phyloP scores from a whole-genome alignment of 2,113 vertebrate species.

The Callithrix jacchus region DNA sequence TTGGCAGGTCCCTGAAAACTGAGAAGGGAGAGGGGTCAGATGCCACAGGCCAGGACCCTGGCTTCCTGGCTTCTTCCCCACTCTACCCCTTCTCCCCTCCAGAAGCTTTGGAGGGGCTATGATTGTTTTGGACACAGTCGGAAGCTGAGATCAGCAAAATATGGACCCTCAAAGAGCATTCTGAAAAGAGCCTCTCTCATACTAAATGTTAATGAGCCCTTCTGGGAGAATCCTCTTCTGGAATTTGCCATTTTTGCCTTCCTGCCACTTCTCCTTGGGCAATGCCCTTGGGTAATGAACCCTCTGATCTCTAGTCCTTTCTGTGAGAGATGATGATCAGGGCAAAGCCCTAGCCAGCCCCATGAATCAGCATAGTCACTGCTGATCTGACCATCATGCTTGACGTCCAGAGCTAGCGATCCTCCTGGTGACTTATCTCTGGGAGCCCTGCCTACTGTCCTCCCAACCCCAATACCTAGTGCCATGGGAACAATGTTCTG shows the following conservation, averaged over 20 bases:
- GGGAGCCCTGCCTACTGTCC: background rate
- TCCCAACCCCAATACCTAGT: background rate
- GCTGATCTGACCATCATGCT: background rate
- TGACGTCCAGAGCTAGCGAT: background rate
- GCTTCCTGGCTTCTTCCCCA: background rate
- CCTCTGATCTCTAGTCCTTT: background rate
- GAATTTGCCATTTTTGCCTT: background rate
- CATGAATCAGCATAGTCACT: background rate
- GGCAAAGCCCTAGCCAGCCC: background rate
- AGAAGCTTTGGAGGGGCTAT: background rate
- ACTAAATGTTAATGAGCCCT: background rate
- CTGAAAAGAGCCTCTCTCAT: background rate
- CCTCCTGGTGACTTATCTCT: background rate
- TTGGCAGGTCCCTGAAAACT: background rate
- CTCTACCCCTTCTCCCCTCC: background rate
- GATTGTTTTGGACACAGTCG: background rate
- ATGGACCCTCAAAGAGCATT: background rate
- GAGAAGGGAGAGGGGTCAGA: background rate
- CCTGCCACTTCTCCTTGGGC: background rate
- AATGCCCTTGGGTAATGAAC: background rate
- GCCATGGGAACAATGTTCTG: background rate
- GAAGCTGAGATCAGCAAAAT: slow-evolving; percentile 12
- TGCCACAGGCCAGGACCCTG: background rate
- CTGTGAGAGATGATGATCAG: background rate
- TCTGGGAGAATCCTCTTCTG: background rate